Percentiles rank a stretch among this genome's conserved stretches.
phyloP scores from a whole-genome alignment of 2,888 invertebrate species.

The Xanthia togata region DNA sequence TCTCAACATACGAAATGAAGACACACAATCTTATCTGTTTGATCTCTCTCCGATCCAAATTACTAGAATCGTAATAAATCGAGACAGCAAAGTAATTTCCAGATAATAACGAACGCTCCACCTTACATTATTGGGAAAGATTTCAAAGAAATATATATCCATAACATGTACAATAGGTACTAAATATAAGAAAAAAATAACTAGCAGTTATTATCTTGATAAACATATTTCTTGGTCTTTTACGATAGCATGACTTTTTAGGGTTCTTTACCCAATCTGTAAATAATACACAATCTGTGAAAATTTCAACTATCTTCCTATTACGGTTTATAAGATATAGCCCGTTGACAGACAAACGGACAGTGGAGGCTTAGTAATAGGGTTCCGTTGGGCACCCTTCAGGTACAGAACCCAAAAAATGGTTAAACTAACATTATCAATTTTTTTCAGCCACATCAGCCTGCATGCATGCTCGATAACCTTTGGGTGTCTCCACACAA shows the following conservation, averaged over 20 bases:
- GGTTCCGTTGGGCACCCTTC: no score
- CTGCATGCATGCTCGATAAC: no score
- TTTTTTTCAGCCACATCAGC: no score
- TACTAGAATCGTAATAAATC: conserved; percentile 22
- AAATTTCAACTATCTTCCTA: no score
- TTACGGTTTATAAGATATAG: no score
- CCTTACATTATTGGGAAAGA: conserved; percentile 10
- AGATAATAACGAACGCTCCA: conserved; percentile 38
- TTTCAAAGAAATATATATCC: conserved; percentile 27
- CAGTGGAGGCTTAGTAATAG: no score
- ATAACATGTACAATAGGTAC: background rate
- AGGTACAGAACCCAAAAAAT: no score
- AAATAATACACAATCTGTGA: no score
- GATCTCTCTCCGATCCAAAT: conserved; percentile 40
- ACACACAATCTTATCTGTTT: conserved; percentile 28
- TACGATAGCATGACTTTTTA: background rate
- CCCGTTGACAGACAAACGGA: no score
- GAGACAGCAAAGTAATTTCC: conserved; percentile 41
- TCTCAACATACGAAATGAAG: conserved; percentile 11
- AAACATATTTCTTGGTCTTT: background rate
- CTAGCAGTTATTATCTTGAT: conserved; percentile 9
- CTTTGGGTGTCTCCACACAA: no score
- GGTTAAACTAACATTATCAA: no score
- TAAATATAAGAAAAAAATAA: conserved; percentile 16
- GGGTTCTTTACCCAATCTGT: no score